phyloP scores from a whole-genome alignment of 2,797 vertebrate genomes.

The Pseudomugil gertrudae region DNA sequence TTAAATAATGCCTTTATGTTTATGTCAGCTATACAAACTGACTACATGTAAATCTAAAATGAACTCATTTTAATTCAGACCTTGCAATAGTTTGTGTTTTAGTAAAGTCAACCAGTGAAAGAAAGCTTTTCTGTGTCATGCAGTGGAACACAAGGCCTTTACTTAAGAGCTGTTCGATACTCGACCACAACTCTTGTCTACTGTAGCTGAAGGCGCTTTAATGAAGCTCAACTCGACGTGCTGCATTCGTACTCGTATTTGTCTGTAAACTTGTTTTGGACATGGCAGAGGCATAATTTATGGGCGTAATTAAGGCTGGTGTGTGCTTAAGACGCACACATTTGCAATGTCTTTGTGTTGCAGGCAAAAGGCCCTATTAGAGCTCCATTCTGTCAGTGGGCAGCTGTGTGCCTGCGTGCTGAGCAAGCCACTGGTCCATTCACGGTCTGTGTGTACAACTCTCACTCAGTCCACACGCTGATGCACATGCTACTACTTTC shows the following conservation, averaged over 20 bases:
- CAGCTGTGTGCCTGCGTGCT: conserved; percentile 78
- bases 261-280: conserved; percentile 53
- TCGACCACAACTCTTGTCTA: conserved; percentile 11
- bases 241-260: conserved; percentile 44
- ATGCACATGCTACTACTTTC: conserved; percentile 52
- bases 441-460: conserved; percentile 60
- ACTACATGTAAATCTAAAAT: neutral
- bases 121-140: neutral
- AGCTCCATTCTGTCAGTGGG: conserved; percentile 75
- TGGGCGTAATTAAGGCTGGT: conserved; percentile 72
- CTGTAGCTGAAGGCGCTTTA: conserved; percentile 23
- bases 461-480: conserved; percentile 53
- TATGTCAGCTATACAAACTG: neutral
- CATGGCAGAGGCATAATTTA: conserved; percentile 66
- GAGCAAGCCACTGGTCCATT: conserved; percentile 68
- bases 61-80: neutral
- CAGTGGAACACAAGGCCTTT: neutral
- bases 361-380: conserved; percentile 79
- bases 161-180: conserved; percentile 3
- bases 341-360: conserved; percentile 80
- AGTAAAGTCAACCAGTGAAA: conserved; percentile 5
- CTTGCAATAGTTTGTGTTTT: neutral
- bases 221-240: conserved; percentile 35
- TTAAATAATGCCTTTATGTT: neutral
- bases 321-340: conserved; percentile 75